Evolutionary conservation across 1,140 invertebrate genomes (phyloP), one percentile per base, ranked within the genome.

Genomic region (Acromyrmex charruanus): DNA sequence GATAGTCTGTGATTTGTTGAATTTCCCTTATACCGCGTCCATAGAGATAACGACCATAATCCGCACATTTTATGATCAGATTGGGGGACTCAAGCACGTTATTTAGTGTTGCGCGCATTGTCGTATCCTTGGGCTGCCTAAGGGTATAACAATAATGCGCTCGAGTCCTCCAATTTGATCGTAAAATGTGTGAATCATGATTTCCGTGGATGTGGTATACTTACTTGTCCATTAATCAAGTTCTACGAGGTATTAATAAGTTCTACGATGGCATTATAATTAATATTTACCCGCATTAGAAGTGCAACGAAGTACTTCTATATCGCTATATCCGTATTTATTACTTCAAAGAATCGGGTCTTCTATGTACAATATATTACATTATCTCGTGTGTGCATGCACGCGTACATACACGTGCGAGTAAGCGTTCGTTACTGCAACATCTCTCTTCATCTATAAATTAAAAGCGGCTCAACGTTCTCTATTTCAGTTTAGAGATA

Each of bases 401-500:
- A 58, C 35, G 28, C 10, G 9, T 18, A 6, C 39, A 58, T 28
- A n/a, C n/a, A 16, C 12, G 25, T 18, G 12, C 7, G 21, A 21
- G 44, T 86, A 61, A 61, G 53, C n/a, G 25, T 63, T 84, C 28
- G 31, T 66, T 75, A 31, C 39, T 75, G 53, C 3, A n/a, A 84
- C 31, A 49, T 16, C 49, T 59, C 53, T 85, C 31, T 18, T 63
- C 31, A 14, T 6, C 25, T 59, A 66, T 68, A 84, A 84, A 61
- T 86, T 61, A 58, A 72, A 58, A 72, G 21, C 1, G 12, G 16
- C 1, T 4, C 39, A 12, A 10, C 7, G 39, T 10, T 35, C 25
- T 51, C 31, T 49, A 74, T 63, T 63, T 31, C 51, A 84, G 18
- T 92, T 21, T 93, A 95, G 44, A 95, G 82, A 58, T 94, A 95